Evolutionary conservation across 1,140 invertebrate genomes (phyloP), one percentile per base, ranked within the genome.

Genomic region (Listronotus bonariensis): DNA sequence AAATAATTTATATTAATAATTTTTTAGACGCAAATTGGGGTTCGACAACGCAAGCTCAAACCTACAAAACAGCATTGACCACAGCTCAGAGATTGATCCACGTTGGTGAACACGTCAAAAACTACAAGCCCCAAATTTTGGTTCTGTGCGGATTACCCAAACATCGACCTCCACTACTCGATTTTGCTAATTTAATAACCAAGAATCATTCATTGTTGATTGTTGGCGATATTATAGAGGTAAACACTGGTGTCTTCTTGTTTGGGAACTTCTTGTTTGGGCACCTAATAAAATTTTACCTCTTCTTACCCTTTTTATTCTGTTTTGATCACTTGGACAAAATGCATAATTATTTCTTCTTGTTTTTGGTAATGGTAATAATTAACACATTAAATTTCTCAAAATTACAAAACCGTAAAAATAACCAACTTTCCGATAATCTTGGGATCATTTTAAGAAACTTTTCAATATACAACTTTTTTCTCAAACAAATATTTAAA

Each of bases 1-100:
- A 46, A 11, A n/a, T 46, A 10, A 46, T 14, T 26, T 26, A 5
- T 26, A 36, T 36, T 52, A 3, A 36, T 52, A 1, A 52, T 41
- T 41, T 76, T 77, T 40, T 70, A 92, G 96, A 97, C 78, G 93
- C 97, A 2, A 98, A 99, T 79, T 99, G 97, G 97, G 96, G 97
- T 11, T 96, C 95, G 48, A 96, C 95, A 8, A 95, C 93, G 0
- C 96, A 99, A 80, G 96, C 95, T 0, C 94, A 98, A 80, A 93
- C 91, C 14, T 98, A 97, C 79, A 95, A 95, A 77, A 92, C 89
- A 45, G 94, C 96, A 4, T 75, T 98, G 1, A 87, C 89, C 41
- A 89, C 92, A n/a, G 88, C 92, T 2, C 83, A 90, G 65, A 89
- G 89, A 69, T 78, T 98, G 61, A 88, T 91, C 14, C 87, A 88